These are phyloP conservation scores for Chloebia gouldiae DNA, from an alignment of 2,113 vertebrate species.

Conservation along the genomic window DNA sequence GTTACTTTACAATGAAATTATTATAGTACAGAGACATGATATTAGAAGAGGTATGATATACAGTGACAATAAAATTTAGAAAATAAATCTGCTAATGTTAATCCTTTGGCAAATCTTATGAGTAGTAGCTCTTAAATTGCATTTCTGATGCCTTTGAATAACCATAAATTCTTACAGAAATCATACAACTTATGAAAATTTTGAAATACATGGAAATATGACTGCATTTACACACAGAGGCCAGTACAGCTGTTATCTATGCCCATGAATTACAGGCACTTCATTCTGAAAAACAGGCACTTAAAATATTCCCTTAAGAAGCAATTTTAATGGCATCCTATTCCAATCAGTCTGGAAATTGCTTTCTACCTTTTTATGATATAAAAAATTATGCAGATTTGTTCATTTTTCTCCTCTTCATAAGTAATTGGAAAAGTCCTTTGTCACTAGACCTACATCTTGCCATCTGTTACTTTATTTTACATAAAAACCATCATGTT, in stretches of 20 bases:
- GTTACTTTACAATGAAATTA: neutral
- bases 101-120: neutral
- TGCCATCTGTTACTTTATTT: neutral
- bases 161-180: neutral
- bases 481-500: neutral
- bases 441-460: neutral
- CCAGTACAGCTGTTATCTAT: neutral
- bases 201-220: neutral
- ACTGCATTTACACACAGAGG: neutral
- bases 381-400: neutral
- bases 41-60: neutral
- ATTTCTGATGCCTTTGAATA: neutral
- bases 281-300: neutral
- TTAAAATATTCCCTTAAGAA: neutral
- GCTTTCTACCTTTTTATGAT: neutral
- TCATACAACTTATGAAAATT: neutral
- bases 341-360: neutral
- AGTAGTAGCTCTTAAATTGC: neutral
- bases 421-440: neutral
- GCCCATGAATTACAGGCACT: neutral
- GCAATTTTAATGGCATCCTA: neutral
- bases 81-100: neutral
- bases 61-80: neutral
- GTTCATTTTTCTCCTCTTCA: neutral
- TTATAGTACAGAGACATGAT: neutral